Evolutionary conservation across 2,888 invertebrate genomes (phyloP).

Genomic region (Andrena bucephala): DNA sequence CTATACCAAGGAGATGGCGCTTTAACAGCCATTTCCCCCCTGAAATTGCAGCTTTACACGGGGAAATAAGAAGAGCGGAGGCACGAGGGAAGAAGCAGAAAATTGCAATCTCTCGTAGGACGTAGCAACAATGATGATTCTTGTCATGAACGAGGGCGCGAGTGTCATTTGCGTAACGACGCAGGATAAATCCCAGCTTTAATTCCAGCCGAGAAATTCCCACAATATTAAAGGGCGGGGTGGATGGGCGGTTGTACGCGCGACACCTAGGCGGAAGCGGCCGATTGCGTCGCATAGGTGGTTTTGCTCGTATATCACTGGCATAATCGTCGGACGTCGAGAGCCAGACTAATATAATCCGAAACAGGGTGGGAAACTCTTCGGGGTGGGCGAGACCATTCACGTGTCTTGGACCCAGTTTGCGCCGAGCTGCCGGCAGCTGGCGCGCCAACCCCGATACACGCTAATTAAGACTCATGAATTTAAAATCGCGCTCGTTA

Average conservation of each 20-base stretch:
- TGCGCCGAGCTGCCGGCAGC: conserved; percentile 39
- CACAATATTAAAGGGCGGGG: not conserved
- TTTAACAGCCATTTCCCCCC: conserved; percentile 30
- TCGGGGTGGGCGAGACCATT: conserved; percentile 37
- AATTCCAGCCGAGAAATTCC: conserved; percentile 24
- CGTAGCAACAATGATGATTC: conserved; percentile 11
- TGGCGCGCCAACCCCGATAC: conserved; percentile 26
- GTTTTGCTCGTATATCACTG: conserved; percentile 53
- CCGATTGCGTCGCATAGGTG: conserved; percentile 40
- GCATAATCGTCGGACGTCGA: conserved; percentile 34
- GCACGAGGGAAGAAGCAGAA: not conserved
- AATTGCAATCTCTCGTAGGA: not conserved
- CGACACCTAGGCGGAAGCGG: conserved; percentile 29
- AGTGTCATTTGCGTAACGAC: conserved; percentile 30
- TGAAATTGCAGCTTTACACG: conserved; percentile 33
- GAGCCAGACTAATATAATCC: conserved; percentile 57
- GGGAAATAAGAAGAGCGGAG: not conserved
- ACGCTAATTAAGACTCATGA: conserved; percentile 62
- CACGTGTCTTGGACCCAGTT: conserved; percentile 46
- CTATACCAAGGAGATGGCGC: not conserved
- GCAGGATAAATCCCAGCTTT: conserved; percentile 43
- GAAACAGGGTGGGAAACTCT: conserved; percentile 47
- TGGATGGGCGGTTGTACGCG: not conserved
- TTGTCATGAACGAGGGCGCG: conserved; percentile 8
- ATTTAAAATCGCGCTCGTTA: conserved; percentile 58